Evolutionary conservation across 2,888 invertebrate species (phyloP).

Genomic region (Micoletzkya japonica): DNA sequence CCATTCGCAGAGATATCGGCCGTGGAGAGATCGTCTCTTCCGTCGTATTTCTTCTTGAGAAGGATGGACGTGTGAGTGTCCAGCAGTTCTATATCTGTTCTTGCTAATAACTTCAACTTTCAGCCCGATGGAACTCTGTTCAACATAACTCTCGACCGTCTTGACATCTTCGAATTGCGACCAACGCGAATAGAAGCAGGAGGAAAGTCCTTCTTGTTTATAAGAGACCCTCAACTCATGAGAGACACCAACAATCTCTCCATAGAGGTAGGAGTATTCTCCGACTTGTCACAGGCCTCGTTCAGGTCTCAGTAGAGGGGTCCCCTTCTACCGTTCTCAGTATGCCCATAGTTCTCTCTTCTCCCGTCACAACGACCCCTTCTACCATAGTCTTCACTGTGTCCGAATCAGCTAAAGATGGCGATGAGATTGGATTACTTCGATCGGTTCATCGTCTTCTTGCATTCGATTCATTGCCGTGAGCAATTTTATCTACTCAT

Average conservation of each 20-base stretch:
- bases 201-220: slow-evolving; percentile 12
- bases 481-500: background rate
- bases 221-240: slow-evolving; percentile 10
- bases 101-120: too few relatives aligned
- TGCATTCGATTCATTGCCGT: slow-evolving; percentile 13
- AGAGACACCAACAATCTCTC: slow-evolving; percentile 1
- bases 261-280: background rate
- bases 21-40: background rate
- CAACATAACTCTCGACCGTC: slow-evolving; percentile 8
- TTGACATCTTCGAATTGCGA: slow-evolving; percentile 17
- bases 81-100: background rate
- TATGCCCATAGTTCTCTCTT: slow-evolving; percentile 6
- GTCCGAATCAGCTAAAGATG: slow-evolving; percentile 1
- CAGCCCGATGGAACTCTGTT: slow-evolving; percentile 24
- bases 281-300: background rate
- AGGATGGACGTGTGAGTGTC: slow-evolving; percentile 9
- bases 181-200: slow-evolving; percentile 21
- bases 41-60: background rate
- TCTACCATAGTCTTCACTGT: background rate
- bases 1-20: background rate
- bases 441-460: background rate
- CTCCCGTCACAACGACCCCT: background rate
- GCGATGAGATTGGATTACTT: background rate
- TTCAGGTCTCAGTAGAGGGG: background rate
- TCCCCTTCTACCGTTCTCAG: too few relatives aligned